A percentile compares a stretch with the other conserved stretches of the same genome.
Evolutionary conservation across 2,888 invertebrate species (phyloP).

Genomic region (Sarcophaga caerulescens): DNA sequence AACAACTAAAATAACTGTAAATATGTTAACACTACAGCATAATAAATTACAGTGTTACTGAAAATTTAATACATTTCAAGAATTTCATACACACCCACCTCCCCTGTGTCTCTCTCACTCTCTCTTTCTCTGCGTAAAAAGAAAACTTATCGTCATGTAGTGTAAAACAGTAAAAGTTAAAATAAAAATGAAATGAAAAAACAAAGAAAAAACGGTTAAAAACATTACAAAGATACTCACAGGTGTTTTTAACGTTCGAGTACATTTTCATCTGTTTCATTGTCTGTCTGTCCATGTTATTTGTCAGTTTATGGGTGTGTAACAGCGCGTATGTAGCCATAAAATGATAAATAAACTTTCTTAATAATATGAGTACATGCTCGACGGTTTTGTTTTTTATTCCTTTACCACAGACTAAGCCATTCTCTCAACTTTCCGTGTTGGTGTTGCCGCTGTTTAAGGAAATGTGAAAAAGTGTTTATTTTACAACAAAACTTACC

Average conservation of each 20-base stretch:
- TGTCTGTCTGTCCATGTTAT: background rate
- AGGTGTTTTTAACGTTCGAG: slow-evolving; percentile 13
- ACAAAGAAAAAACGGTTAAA: background rate
- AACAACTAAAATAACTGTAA: background rate
- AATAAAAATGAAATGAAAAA: background rate
- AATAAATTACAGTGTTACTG: slow-evolving; percentile 25
- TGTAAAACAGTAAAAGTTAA: background rate
- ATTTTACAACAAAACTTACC: slow-evolving; percentile 53
- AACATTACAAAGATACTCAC: slow-evolving; percentile 20
- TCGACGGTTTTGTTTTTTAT: too few species aligned
- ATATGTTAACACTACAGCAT: background rate
- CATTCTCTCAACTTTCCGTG: too few species aligned
- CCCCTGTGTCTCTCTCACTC: too few species aligned
- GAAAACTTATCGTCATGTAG: background rate
- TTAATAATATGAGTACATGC: slow-evolving; percentile 6
- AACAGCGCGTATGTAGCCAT: background rate
- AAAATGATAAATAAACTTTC: slow-evolving; percentile 19
- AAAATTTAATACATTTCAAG: slow-evolving; percentile 11
- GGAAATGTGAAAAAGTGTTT: slow-evolving; percentile 36
- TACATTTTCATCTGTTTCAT: background rate
- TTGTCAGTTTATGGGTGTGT: background rate
- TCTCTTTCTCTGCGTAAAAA: background rate
- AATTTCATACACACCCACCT: background rate
- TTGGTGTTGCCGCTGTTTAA: background rate
- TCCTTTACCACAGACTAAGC: too few species aligned